These are phyloP conservation scores for Hartigia nigra DNA, from an alignment of 2,888 invertebrate species.

Conservation along the genomic window DNA sequence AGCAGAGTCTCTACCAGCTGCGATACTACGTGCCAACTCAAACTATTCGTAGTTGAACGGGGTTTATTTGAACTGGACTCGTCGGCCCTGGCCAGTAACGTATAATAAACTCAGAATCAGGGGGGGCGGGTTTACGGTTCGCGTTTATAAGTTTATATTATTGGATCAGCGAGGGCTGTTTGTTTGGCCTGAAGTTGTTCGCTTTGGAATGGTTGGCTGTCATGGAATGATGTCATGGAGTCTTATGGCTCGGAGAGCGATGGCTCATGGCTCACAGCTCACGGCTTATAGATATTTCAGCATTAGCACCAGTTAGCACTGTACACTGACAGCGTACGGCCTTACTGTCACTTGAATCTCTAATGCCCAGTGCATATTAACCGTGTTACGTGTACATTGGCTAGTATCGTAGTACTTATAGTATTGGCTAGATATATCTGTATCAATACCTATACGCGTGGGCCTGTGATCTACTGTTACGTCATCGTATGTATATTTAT, in stretches of 20 bases:
- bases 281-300: constrained; percentile 10
- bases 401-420: not conserved
- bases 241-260: constrained; percentile 29
- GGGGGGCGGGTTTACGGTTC: not conserved
- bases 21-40: not conserved
- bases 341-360: not conserved
- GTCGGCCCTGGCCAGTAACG: constrained; percentile 1
- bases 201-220: constrained; percentile 56
- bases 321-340: not conserved
- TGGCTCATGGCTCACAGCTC: constrained; percentile 5
- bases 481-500: not conserved
- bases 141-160: constrained; percentile 45
- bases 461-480: not conserved
- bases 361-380: not conserved
- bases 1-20: not conserved
- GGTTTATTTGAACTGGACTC: constrained; percentile 3
- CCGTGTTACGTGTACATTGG: not conserved
- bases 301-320: constrained; percentile 6
- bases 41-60: not conserved
- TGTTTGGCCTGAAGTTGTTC: constrained; percentile 58
- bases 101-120: constrained; percentile 12
- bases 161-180: constrained; percentile 51
- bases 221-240: constrained; percentile 66
- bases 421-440: not conserved
- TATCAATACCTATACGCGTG: not conserved